A percentile compares a stretch with the other conserved stretches of the same genome.
Evolutionary conservation across 2,888 invertebrate species (phyloP).

Genomic region (Conops quadrifasciatus): DNA sequence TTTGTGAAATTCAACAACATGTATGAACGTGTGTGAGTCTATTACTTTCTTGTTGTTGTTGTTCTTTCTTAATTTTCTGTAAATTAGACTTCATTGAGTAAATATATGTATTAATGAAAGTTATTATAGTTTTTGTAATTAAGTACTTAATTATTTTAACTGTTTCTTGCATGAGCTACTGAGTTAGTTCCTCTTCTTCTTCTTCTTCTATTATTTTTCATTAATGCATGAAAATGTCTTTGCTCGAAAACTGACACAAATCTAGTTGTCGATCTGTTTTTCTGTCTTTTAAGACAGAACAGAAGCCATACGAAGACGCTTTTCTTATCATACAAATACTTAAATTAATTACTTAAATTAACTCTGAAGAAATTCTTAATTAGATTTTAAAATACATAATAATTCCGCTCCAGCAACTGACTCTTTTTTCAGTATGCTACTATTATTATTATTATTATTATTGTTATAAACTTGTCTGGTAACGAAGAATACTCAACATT

Average conservation of each 20-base stretch:
- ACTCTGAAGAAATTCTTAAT: constrained; percentile 25
- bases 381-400: constrained; percentile 18
- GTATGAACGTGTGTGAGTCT: too few relatives aligned
- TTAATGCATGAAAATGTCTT: background rate
- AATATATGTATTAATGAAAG: too few relatives aligned
- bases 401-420: background rate
- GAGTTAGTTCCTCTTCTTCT: background rate
- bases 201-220: background rate
- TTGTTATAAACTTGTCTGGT: background rate
- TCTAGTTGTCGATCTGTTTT: background rate
- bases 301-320: background rate
- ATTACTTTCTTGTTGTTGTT: too few relatives aligned
- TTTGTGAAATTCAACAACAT: too few relatives aligned
- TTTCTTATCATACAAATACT: constrained; percentile 12
- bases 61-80: too few relatives aligned
- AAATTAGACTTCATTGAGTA: too few relatives aligned
- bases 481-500: background rate
- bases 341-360: constrained; percentile 24
- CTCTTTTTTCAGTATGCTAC: too few relatives aligned
- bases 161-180: constrained; percentile 11
- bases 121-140: too few relatives aligned
- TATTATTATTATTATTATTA: too few relatives aligned
- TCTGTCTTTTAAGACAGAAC: too few relatives aligned
- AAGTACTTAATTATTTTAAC: too few relatives aligned
- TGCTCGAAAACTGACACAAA: background rate